A percentile compares a stretch with the other conserved stretches of the same genome.
These are phyloP conservation scores for Kryphioiulus occultus DNA, from an alignment of 2,888 invertebrate genomes.

Conservation along the genomic window DNA sequence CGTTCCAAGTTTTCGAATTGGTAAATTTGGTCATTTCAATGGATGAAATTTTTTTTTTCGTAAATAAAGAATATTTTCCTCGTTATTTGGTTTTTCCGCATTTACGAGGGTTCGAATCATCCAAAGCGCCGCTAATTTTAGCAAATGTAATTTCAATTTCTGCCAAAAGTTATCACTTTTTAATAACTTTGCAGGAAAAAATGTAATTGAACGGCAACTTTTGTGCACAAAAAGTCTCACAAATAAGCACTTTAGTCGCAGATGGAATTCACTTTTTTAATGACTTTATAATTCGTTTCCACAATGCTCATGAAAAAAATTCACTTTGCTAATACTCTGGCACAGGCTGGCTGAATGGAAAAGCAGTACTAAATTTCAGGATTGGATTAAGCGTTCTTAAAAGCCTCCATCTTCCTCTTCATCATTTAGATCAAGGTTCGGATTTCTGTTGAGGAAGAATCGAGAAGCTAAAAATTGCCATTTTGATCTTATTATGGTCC, in stretches of 20 bases:
- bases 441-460: neutral
- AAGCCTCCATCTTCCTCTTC: neutral
- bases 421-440: neutral
- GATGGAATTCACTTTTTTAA: neutral
- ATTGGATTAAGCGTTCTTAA: constrained; percentile 25
- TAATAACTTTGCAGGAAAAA: neutral
- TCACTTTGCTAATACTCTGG: neutral
- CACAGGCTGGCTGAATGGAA: neutral
- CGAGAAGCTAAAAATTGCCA: neutral
- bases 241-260: neutral
- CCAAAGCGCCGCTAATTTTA: neutral
- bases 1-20: too few species aligned
- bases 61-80: neutral
- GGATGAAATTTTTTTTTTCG: too few species aligned
- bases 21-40: too few species aligned
- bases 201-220: neutral
- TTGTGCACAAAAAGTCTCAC: neutral
- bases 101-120: neutral
- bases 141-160: neutral
- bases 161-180: neutral
- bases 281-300: neutral
- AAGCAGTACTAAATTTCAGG: neutral
- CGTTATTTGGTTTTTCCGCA: neutral
- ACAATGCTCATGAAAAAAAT: neutral
- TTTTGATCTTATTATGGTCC: constrained; percentile 13